Base-by-base conservation (phyloP, 2,888 invertebrate genomes). In the Eustalomyia histrio region DNA sequence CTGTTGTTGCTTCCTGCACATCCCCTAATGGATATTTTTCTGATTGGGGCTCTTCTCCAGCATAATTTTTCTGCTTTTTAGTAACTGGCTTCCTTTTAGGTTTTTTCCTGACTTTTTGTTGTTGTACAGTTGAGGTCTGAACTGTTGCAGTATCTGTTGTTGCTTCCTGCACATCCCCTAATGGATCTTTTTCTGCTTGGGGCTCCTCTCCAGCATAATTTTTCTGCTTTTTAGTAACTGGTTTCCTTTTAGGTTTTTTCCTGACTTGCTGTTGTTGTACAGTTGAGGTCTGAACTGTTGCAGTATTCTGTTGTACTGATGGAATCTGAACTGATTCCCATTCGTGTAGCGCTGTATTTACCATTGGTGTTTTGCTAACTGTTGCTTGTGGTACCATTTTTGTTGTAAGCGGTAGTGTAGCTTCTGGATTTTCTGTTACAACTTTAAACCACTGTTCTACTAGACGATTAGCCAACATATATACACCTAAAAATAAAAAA, bases 371-470 rank as follows among this genome's bases (percentile, higher is more conserved):
- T 61, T 73, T 72, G 21, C 52, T 24, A 43, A 64, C 18, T 16
- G 64, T 50, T 33, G 71, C 43, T 7, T 74, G 55, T 47, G 71
- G 29, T 29, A 73, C 53, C 9, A 73, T 57, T 47, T 78, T 58
- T 52, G 79, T 17, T 47, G 67, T 57, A 17, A 61, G 24, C 35
- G 79, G 12, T 52, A 81, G 47, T 6, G 76, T 60, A 29, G 71
- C 71, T 43, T 76, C 92, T 76, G 93, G 92, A 90, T 95, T 94
- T 79, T 94, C 95, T 90, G 97, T 96, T 1, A 97, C 97, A 75
- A 97, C 95, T 90, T 95, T 95, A 85, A 97, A 92, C 97, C 97
- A 97, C 88, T 95, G 95, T 87, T 97, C 96, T 33, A 97, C 97
- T 76, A 97, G 92, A 86, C 95, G 94, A 74, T 94, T 93, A 14